A percentile compares a stretch with the other conserved stretches of the same genome.
phyloP scores from a whole-genome alignment of 2,797 vertebrate species.

The Tapera naevia region DNA sequence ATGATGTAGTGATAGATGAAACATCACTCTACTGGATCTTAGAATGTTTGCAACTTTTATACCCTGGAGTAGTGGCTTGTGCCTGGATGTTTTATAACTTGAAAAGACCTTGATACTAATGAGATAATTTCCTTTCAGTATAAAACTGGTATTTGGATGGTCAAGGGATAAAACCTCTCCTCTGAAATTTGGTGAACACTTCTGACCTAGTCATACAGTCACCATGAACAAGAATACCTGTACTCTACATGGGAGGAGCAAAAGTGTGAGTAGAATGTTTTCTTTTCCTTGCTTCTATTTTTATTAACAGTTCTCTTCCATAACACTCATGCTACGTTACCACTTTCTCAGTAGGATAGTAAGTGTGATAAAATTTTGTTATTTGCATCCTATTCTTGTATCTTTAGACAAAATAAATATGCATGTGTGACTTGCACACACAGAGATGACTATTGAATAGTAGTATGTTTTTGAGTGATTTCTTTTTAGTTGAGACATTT shows the following conservation, averaged over 20 bases:
- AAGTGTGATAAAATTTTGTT: background rate
- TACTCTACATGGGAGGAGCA: conserved; percentile 59
- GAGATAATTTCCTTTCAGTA: conserved; percentile 53
- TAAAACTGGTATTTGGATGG: conserved; percentile 53
- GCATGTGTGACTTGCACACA: background rate
- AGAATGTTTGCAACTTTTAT: background rate
- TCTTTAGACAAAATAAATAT: background rate
- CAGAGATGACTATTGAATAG: background rate
- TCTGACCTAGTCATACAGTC: conserved; percentile 4
- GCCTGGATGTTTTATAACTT: background rate
- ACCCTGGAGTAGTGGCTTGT: background rate
- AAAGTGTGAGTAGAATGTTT: conserved; percentile 73
- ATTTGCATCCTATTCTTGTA: background rate
- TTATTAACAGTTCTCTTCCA: background rate
- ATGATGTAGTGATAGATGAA: background rate
- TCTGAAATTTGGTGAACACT: conserved; percentile 5
- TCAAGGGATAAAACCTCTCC: background rate
- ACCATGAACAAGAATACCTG: conserved; percentile 70
- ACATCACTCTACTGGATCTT: background rate
- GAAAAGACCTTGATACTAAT: background rate
- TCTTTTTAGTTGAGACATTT: background rate
- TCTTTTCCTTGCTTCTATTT: background rate
- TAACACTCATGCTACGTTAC: background rate
- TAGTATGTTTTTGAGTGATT: background rate
- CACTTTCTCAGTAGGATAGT: background rate